Evolutionary conservation across 2,888 invertebrate genomes (phyloP).

Genomic region (Chalcosyrphus nemorum): DNA sequence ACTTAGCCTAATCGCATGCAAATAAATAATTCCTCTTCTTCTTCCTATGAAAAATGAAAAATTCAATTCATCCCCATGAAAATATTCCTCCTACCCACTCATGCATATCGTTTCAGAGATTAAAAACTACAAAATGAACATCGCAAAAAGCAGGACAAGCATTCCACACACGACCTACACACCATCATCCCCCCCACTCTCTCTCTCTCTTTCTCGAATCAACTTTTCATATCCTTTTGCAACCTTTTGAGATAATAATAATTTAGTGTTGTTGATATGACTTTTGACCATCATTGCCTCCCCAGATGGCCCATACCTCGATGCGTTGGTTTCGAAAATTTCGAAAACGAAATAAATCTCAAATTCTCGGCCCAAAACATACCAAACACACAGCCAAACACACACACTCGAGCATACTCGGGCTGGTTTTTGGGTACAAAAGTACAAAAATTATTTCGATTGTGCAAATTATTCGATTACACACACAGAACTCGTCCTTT

Average conservation of each 20-base stretch:
- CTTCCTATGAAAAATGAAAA: slow-evolving; percentile 39
- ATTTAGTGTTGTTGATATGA: slow-evolving; percentile 83
- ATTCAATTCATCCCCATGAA: slow-evolving; percentile 7
- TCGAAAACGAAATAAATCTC: slow-evolving; percentile 61
- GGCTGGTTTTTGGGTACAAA: slow-evolving; percentile 21
- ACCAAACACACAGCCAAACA: slow-evolving; percentile 46
- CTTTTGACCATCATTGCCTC: slow-evolving; percentile 82
- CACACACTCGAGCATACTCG: slow-evolving; percentile 55
- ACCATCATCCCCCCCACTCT: neutral
- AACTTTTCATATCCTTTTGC: slow-evolving; percentile 74
- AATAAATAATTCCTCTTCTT: slow-evolving; percentile 55
- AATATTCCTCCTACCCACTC: slow-evolving; percentile 34
- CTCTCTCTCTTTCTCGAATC: slow-evolving; percentile 6
- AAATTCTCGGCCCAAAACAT: slow-evolving; percentile 12
- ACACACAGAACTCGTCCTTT: slow-evolving; percentile 74
- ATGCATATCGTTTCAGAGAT: slow-evolving; percentile 60
- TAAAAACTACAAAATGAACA: slow-evolving; percentile 56
- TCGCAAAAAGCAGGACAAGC: slow-evolving; percentile 60
- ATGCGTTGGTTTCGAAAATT: neutral
- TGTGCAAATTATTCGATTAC: slow-evolving; percentile 81
- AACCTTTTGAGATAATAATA: slow-evolving; percentile 83
- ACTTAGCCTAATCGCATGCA: slow-evolving; percentile 60
- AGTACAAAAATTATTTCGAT: slow-evolving; percentile 79
- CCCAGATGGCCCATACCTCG: slow-evolving; percentile 80
- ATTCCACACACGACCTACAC: slow-evolving; percentile 36